phyloP scores from a whole-genome alignment of 2,797 vertebrate genomes.

The Smutsia gigantea region DNA sequence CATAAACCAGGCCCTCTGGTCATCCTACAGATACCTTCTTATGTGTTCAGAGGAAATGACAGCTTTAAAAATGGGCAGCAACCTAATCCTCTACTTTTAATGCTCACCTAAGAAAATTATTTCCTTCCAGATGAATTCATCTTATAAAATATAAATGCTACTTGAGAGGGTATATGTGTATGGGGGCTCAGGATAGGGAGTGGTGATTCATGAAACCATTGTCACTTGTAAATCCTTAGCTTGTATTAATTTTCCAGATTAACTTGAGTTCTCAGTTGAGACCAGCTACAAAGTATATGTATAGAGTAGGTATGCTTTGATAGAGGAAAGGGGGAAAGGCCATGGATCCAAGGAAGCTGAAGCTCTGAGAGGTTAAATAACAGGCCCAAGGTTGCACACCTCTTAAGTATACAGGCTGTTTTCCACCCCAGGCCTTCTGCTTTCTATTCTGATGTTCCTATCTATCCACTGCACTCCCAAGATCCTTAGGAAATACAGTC shows the following conservation, averaged over 20 bases:
- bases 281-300: neutral
- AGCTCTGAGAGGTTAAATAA: neutral
- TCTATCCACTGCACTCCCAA: constrained; percentile 1
- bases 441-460: neutral
- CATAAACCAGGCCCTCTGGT: neutral
- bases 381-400: neutral
- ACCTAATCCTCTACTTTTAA: neutral
- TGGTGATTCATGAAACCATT: neutral
- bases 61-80: constrained; percentile 13
- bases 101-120: neutral
- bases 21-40: neutral
- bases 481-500: constrained; percentile 12
- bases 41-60: neutral
- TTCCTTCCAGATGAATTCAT: constrained; percentile 4
- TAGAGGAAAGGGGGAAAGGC: neutral
- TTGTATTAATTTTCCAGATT: constrained; percentile 36
- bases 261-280: constrained; percentile 15
- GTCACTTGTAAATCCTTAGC: constrained; percentile 19
- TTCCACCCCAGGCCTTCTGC: neutral
- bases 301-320: constrained; percentile 1
- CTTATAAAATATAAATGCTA: constrained; percentile 27
- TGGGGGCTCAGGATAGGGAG: neutral
- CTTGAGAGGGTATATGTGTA: neutral
- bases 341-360: neutral
- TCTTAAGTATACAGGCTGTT: neutral